Percentiles rank a stretch among this genome's conserved stretches.
These are phyloP conservation scores for Coleophora flavipennella DNA, from an alignment of 2,888 invertebrate species.

Conservation along the genomic window DNA sequence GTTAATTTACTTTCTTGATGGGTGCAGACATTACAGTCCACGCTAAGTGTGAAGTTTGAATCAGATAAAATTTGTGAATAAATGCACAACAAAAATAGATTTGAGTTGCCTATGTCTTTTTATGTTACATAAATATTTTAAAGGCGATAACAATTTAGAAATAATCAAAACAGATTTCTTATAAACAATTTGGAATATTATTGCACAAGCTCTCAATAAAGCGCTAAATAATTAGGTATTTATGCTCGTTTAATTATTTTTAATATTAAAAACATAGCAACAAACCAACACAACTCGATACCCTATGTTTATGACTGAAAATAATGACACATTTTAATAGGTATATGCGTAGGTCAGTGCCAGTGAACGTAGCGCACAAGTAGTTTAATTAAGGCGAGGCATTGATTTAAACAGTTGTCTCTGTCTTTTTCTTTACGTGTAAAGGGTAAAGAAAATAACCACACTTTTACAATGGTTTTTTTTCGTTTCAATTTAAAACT, in stretches of 20 bases:
- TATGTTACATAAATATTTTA: slow-evolving; percentile 61
- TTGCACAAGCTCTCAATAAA: slow-evolving; percentile 69
- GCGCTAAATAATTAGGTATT: slow-evolving; percentile 54
- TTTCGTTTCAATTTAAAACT: too few species aligned
- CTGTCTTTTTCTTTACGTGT: too few species aligned
- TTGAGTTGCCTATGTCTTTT: slow-evolving; percentile 68
- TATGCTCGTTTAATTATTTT: slow-evolving; percentile 53
- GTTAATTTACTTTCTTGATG: slow-evolving; percentile 20
- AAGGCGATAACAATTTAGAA: slow-evolving; percentile 63
- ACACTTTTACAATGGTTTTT: too few species aligned
- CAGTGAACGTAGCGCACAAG: slow-evolving; percentile 5
- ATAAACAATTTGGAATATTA: slow-evolving; percentile 70
- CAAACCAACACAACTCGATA: slow-evolving; percentile 62
- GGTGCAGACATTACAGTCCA: slow-evolving; percentile 60
- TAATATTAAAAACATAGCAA: slow-evolving; percentile 62
- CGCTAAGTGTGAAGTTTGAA: slow-evolving; percentile 58
- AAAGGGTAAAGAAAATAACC: too few species aligned
- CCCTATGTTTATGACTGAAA: slow-evolving; percentile 37
- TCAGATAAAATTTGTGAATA: slow-evolving; percentile 63
- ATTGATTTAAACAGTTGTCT: too few species aligned
- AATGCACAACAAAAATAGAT: slow-evolving; percentile 71
- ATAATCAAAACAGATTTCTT: slow-evolving; percentile 60
- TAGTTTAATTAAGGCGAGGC: too few species aligned
- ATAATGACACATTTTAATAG: slow-evolving; percentile 34
- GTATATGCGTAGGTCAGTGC: slow-evolving; percentile 16